Base-by-base conservation (phyloP, 2,888 invertebrate species). In the Troides aeacus region DNA sequence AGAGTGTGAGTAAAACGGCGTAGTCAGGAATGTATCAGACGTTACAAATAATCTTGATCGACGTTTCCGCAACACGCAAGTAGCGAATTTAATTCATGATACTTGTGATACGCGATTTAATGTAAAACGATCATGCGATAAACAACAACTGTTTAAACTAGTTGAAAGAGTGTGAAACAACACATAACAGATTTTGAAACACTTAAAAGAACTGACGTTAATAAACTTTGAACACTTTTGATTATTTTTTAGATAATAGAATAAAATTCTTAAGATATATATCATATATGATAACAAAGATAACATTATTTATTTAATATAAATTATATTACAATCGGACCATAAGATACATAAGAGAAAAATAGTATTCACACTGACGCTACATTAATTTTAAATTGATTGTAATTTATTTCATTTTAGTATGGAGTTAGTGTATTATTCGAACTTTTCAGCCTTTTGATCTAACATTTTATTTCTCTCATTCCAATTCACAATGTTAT, bases 81-180 rank as follows among this genome's bases (percentile, higher is more conserved):
- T 61, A 57, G 64, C 53, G 56, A 60, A 64, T 69, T 69, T 64
- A 64, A 60, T 69, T 64, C 61, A 64, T 57, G 24, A 42, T 24
- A 56, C 18, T 23, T 24, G 36, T 64, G 24, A 18, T 59, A 53
- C n/a, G n/a, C 17, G 53, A 68, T 63, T 68, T 68, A 59, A 46
- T 64, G 50, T 36, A 64, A 46, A 58, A 46, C 59, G 23, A 50
- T 68, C 63, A 50, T 63, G 46, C 58, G 62, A 58, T 24, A 50
- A 50, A 50, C 50, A 50, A 4, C 18, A 50, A 15, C 50, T 50
- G 15, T 50, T 50, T 50, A 50, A 50, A 50, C 39, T 39, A 39
- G 39, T 39, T 39, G 39, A 10, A 39, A 39, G 10, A 1, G 7
- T 39, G 10, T 60, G 63, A 59, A 59, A 59, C 59, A 53, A 68